phyloP scores from a whole-genome alignment of 2,888 invertebrate species.

The Mallateleia sp. region DNA sequence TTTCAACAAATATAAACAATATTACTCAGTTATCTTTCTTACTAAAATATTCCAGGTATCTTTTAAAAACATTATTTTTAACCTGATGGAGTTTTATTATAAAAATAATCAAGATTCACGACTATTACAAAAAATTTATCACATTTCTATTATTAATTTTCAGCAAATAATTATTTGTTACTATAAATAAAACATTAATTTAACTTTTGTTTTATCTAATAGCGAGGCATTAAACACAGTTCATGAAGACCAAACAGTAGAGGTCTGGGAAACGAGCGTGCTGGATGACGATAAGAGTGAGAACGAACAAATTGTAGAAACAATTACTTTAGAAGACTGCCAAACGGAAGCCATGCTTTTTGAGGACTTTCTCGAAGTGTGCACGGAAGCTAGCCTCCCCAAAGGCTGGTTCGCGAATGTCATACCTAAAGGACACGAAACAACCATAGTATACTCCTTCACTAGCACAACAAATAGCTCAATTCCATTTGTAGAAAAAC shows the following conservation, averaged over 20 bases:
- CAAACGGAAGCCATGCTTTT: constrained; percentile 84
- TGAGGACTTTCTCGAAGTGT: constrained; percentile 87
- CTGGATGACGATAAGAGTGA: constrained; percentile 27
- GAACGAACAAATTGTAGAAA: constrained; percentile 27
- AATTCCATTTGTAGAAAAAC: constrained; percentile 87
- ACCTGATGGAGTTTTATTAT: too few relatives aligned
- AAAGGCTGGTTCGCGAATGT: constrained; percentile 86
- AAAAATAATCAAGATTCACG: too few relatives aligned
- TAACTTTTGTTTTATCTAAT: not conserved
- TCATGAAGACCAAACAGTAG: constrained; percentile 59
- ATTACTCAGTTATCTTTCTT: too few relatives aligned
- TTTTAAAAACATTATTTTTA: too few relatives aligned
- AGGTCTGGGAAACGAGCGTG: constrained; percentile 58
- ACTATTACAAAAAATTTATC: too few relatives aligned
- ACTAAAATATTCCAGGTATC: too few relatives aligned
- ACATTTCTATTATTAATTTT: too few relatives aligned
- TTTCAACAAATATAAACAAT: too few relatives aligned
- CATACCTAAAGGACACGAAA: constrained; percentile 85
- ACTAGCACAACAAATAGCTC: constrained; percentile 85
- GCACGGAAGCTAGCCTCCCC: constrained; percentile 86
- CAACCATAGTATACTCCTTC: constrained; percentile 86
- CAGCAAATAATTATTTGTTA: too few relatives aligned
- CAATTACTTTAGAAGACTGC: constrained; percentile 35
- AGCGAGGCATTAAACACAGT: constrained; percentile 46
- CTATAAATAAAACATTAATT: too few relatives aligned